Evolutionary conservation across 2,888 invertebrate genomes (phyloP).

Genomic region (Coleophora deauratella): DNA sequence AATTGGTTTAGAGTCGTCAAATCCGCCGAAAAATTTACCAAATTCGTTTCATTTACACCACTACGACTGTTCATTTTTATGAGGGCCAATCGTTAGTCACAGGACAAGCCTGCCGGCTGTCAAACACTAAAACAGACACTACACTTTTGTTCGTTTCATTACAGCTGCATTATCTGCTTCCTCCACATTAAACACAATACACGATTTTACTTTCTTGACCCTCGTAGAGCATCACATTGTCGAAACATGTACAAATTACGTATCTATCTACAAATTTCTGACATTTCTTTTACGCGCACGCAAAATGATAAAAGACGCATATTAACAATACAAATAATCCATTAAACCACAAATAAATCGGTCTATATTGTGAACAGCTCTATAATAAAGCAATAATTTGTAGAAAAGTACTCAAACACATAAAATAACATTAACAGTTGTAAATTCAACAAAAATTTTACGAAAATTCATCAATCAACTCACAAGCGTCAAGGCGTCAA

Average conservation of each 20-base stretch:
- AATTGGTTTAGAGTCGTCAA: slow-evolving; percentile 51
- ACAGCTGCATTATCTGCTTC: slow-evolving; percentile 35
- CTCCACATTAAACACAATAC: slow-evolving; percentile 23
- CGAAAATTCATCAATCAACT: slow-evolving; percentile 28
- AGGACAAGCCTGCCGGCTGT: slow-evolving; percentile 68
- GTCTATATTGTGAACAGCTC: slow-evolving; percentile 36
- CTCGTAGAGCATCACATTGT: slow-evolving; percentile 46
- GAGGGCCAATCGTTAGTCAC: slow-evolving; percentile 34
- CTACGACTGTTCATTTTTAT: slow-evolving; percentile 46
- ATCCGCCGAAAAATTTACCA: slow-evolving; percentile 63
- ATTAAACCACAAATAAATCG: slow-evolving; percentile 22
- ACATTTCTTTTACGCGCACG: slow-evolving; percentile 66
- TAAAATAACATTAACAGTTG: slow-evolving; percentile 14
- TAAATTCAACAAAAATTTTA: slow-evolving; percentile 17
- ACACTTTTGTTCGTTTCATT: slow-evolving; percentile 56
- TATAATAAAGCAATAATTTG: slow-evolving; percentile 21
- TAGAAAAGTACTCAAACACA: slow-evolving; percentile 24
- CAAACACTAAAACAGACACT: slow-evolving; percentile 47
- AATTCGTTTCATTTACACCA: slow-evolving; percentile 65
- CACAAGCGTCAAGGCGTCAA: slow-evolving; percentile 61
- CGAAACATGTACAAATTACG: slow-evolving; percentile 41
- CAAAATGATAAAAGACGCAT: slow-evolving; percentile 56
- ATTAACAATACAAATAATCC: slow-evolving; percentile 29
- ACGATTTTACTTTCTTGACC: slow-evolving; percentile 22
- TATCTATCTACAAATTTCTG: slow-evolving; percentile 43